A percentile compares a stretch with the other conserved stretches of the same genome.
Evolutionary conservation across 2,797 vertebrate genomes (phyloP).

Genomic region (Nannoperca australis): DNA sequence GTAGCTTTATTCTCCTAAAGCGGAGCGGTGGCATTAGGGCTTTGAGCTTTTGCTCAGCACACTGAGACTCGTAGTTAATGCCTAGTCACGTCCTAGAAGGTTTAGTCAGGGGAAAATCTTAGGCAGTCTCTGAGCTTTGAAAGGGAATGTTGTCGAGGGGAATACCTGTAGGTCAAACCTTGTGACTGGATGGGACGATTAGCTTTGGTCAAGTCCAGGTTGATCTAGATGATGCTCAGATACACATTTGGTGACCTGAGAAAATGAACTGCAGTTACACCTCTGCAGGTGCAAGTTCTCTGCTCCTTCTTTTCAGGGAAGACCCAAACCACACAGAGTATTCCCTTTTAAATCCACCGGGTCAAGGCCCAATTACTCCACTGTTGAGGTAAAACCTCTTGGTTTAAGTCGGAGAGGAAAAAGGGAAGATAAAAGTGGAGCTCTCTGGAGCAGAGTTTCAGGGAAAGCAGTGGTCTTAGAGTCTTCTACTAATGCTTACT

Average conservation of each 20-base stretch:
- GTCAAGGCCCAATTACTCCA: conserved; percentile 50
- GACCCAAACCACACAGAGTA: conserved; percentile 25
- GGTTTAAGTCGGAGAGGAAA: conserved; percentile 11
- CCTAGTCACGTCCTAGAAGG: conserved; percentile 65
- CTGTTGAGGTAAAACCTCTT: conserved; percentile 39
- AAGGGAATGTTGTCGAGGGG: conserved; percentile 19
- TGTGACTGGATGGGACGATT: conserved; percentile 13
- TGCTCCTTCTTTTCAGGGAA: not conserved
- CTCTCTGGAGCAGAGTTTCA: conserved; percentile 53
- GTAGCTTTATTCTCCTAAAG: conserved; percentile 66
- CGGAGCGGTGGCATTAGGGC: conserved; percentile 44
- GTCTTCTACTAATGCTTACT: conserved; percentile 53
- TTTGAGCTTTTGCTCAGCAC: conserved; percentile 59
- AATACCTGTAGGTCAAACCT: conserved; percentile 37
- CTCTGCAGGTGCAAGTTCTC: not conserved
- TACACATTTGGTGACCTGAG: conserved; percentile 3
- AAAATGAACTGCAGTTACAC: conserved; percentile 6
- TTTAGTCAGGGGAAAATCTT: conserved; percentile 51
- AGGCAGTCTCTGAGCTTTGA: conserved; percentile 19
- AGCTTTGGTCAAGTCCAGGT: conserved; percentile 29
- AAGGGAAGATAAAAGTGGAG: conserved; percentile 31
- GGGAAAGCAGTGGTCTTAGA: conserved; percentile 51
- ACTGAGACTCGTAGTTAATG: conserved; percentile 61
- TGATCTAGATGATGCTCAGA: conserved; percentile 11
- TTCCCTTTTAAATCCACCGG: conserved; percentile 31